Evolutionary conservation across 92 coral and sea anemone genomes (phyloP).

Genomic region (Epizoanthus ramosus): DNA sequence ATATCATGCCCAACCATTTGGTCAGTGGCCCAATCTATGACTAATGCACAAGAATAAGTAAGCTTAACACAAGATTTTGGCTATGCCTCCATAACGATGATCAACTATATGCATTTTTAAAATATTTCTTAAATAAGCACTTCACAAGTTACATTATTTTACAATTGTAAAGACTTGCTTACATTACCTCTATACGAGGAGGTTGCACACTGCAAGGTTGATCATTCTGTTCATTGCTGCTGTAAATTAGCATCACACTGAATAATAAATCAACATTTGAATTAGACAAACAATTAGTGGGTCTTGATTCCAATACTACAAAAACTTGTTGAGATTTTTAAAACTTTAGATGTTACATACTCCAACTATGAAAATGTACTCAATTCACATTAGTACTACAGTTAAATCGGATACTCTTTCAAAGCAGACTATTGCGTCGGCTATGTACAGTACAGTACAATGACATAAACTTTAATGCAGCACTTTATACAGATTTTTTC

Average conservation of each 20-base stretch:
- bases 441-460: slow-evolving; percentile 35
- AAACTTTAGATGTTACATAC: neutral
- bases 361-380: neutral
- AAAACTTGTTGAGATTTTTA: neutral
- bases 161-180: slow-evolving; percentile 4
- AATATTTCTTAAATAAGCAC: neutral
- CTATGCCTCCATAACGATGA: neutral
- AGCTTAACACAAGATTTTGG: neutral
- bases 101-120: neutral
- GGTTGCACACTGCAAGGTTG: neutral
- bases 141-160: neutral
- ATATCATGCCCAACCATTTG: slow-evolving; percentile 1
- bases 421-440: neutral
- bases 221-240: neutral
- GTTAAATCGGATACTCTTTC: neutral
- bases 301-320: neutral
- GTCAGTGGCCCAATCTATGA: slow-evolving; percentile 9
- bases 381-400: neutral
- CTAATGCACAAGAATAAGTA: neutral
- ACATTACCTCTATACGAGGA: slow-evolving; percentile 7
- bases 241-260: slow-evolving; percentile 4
- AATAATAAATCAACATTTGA: neutral
- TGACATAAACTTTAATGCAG: slow-evolving; percentile 20
- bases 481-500: slow-evolving; percentile 24
- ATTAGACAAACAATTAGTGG: neutral